Evolutionary conservation across 2,797 vertebrate species (phyloP).

Genomic region (Orestias chungarensis): DNA sequence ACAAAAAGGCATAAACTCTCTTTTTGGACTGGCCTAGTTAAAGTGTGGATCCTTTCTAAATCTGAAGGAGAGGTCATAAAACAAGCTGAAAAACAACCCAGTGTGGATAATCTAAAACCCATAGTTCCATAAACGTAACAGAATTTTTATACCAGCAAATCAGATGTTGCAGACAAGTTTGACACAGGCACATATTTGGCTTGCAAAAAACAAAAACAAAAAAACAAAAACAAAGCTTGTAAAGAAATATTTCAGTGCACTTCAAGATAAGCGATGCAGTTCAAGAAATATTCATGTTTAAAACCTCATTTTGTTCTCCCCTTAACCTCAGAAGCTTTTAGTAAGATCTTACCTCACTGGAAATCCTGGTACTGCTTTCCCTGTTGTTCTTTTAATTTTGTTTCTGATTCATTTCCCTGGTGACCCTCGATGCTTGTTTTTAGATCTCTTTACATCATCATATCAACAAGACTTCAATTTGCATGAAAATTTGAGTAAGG

Average conservation of each 20-base stretch:
- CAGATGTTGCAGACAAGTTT: background rate
- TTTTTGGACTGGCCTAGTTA: background rate
- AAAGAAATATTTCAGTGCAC: background rate
- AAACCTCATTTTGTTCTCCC: background rate
- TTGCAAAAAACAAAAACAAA: background rate
- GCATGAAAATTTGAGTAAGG: background rate
- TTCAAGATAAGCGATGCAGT: too few species aligned
- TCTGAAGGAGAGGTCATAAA: too few species aligned
- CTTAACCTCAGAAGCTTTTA: background rate
- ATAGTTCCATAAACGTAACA: background rate
- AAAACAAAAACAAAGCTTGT: background rate
- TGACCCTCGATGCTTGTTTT: background rate
- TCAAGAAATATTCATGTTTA: too few species aligned
- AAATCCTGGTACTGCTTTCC: background rate
- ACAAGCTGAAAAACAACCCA: background rate
- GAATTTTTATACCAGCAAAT: background rate
- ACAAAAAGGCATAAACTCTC: too few species aligned
- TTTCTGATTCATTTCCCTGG: background rate
- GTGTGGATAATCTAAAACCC: background rate
- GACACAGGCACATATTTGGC: background rate
- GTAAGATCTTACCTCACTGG: conserved; percentile 11
- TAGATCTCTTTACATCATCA: background rate
- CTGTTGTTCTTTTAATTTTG: background rate
- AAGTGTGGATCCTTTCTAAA: background rate
- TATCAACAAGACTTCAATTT: background rate